Base-by-base conservation (phyloP, 2,113 vertebrate species). In the Xyrauchen texanus region DNA sequence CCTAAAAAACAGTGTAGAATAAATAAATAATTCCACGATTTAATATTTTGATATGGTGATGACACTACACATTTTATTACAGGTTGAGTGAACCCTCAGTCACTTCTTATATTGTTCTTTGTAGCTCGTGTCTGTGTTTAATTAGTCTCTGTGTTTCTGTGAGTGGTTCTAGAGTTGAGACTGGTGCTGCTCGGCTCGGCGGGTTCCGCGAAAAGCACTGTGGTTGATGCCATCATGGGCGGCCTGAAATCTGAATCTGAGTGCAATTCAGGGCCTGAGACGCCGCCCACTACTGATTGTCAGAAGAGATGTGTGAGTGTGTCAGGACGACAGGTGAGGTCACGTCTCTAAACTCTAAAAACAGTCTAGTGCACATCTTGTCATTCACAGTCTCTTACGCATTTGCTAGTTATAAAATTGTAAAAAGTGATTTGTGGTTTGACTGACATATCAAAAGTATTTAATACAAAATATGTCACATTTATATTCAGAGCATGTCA, bases 171-270 rank as follows among this genome's bases (percentile, higher is more conserved):
- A 76, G 84, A 63, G 84, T 55, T 93, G 73, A 86, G 89, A 84
- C 82, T 94, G 87, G 90, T 92, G 72, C 83, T 93, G 57, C 76
- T 94, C 76, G 91, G 91, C 63, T 86, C 86, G 60, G 5, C 77
- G 0, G 85, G 83, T 6, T 72, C 88, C 12, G 91, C 87, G 21
- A 87, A 85, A 78, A 87, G 70, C 13, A 65, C 86, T 0, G 81
- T 86, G 2, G 88, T 87, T 8, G 72, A 87, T 86, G 65, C 84
- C 83, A 89, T 93, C 77, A 82, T 94, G 71, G 83, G 84, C 85
- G 82, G 80, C 77, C 68, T 81, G 44, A 34, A 34, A 34, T 34
- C 21, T 34, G 21, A 34, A 34, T 61, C 78, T 6, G 74, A 78
- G n/a, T 67, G 8, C 42, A n/a, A 62, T 58, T 16, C 81, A 46